Conservation (phyloP, 2,888 invertebrate genomes). For the Tachystola acroxantha region DNA sequence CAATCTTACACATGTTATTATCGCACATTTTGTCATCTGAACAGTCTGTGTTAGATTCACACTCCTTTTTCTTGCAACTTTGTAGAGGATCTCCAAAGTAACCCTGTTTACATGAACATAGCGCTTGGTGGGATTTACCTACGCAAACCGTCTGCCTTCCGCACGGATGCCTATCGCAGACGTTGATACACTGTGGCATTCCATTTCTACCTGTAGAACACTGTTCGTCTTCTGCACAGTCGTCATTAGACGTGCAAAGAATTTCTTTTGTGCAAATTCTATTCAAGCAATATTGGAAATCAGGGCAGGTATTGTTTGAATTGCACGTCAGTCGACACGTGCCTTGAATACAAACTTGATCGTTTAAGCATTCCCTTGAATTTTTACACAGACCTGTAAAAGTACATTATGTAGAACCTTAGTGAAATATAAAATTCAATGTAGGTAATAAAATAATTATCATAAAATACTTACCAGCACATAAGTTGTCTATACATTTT, state of each 20-base stretch:
- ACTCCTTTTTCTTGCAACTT: slow-evolving; percentile 90
- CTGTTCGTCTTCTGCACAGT: slow-evolving; percentile 86
- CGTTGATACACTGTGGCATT: slow-evolving; percentile 85
- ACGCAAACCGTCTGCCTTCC: slow-evolving; percentile 90
- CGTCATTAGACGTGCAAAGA: slow-evolving; percentile 83
- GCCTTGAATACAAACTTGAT: slow-evolving; percentile 91
- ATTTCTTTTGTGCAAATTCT: slow-evolving; percentile 91
- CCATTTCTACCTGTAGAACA: slow-evolving; percentile 84
- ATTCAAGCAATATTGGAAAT: slow-evolving; percentile 90
- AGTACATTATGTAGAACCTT: slow-evolving; percentile 11
- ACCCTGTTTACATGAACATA: slow-evolving; percentile 88
- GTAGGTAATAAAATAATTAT: no score
- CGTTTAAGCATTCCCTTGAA: slow-evolving; percentile 89
- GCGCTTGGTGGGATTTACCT: slow-evolving; percentile 84
- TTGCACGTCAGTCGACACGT: slow-evolving; percentile 92
- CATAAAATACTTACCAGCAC: slow-evolving; percentile 77
- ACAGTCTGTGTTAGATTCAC: slow-evolving; percentile 84
- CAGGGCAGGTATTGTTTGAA: slow-evolving; percentile 88
- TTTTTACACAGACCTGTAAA: slow-evolving; percentile 85
- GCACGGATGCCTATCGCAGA: slow-evolving; percentile 86
- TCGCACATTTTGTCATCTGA: slow-evolving; percentile 91
- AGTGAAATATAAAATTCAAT: no score
- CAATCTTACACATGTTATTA: slow-evolving; percentile 89
- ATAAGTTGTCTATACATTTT: slow-evolving; percentile 89
- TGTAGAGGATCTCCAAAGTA: slow-evolving; percentile 89